phyloP scores from a whole-genome alignment of 1,140 invertebrate species.

The Melipona quadrifasciata region DNA sequence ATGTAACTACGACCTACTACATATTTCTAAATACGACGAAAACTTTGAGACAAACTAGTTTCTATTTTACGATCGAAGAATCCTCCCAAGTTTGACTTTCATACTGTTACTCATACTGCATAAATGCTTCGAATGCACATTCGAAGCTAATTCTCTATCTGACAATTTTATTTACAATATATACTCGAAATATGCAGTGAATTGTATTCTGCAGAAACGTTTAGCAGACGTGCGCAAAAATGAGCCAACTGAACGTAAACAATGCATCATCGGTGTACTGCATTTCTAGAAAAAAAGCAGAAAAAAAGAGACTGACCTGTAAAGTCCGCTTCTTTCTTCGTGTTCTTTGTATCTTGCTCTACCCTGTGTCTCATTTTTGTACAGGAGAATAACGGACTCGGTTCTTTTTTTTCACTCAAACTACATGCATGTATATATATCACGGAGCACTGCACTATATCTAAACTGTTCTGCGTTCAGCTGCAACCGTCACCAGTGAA shows the following conservation, averaged over 20 bases:
- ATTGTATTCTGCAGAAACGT: not conserved
- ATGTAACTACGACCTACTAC: not conserved
- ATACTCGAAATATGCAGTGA: not conserved
- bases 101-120: not conserved
- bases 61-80: not conserved
- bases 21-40: not conserved
- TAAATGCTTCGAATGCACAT: not conserved
- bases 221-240: not conserved
- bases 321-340: not conserved
- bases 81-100: not conserved
- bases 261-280: not conserved
- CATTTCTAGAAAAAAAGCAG: not conserved
- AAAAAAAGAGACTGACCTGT: conserved; percentile 27
- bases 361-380: not conserved
- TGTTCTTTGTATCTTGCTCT: not conserved
- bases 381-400: too few relatives aligned
- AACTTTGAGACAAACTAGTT: not conserved
- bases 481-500: not conserved
- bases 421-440: not conserved
- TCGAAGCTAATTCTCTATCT: not conserved
- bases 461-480: not conserved
- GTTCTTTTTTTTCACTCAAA: not conserved
- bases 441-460: not conserved
- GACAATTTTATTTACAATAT: not conserved
- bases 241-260: not conserved